phyloP scores from a whole-genome alignment of 2,888 invertebrate species.

The Cremastobaeus sp. region DNA sequence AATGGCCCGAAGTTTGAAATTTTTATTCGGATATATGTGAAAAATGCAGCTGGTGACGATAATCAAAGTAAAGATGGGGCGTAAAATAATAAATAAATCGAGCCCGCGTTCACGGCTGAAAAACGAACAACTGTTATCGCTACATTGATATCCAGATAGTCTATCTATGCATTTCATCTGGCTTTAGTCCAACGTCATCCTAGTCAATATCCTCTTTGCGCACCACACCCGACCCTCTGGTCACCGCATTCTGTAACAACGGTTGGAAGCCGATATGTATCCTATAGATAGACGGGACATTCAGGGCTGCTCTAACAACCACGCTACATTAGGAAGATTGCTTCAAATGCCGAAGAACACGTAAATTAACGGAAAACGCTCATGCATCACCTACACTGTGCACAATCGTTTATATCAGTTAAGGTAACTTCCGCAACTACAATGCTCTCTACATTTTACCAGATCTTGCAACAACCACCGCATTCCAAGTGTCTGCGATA shows the following conservation, averaged over 20 bases:
- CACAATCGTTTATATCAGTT: conserved; percentile 43
- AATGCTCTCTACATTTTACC: conserved; percentile 14
- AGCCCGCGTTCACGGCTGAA: conserved; percentile 16
- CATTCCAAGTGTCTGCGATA: conserved; percentile 16
- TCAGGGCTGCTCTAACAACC: conserved; percentile 34
- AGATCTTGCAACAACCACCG: conserved; percentile 16
- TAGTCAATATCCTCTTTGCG: conserved; percentile 57
- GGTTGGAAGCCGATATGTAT: conserved; percentile 33
- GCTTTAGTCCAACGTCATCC: conserved; percentile 61
- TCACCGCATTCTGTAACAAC: conserved; percentile 32
- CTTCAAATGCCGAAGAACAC: conserved; percentile 47
- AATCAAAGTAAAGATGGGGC: conserved; percentile 23
- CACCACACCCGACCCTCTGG: conserved; percentile 34
- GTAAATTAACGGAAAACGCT: conserved; percentile 51
- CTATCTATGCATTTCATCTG: conserved; percentile 62
- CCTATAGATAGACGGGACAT: conserved; percentile 39
- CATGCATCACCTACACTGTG: conserved; percentile 28
- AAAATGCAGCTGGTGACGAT: no score
- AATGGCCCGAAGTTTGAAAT: no score
- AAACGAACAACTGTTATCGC: conserved; percentile 50
- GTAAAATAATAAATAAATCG: conserved; percentile 17
- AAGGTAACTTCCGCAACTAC: conserved; percentile 24
- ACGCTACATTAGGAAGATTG: conserved; percentile 52
- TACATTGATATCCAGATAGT: conserved; percentile 53
- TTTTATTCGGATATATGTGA: no score